Evolutionary conservation across 2,797 vertebrate genomes (phyloP).

Genomic region (Sebastiscus albofasciatus): DNA sequence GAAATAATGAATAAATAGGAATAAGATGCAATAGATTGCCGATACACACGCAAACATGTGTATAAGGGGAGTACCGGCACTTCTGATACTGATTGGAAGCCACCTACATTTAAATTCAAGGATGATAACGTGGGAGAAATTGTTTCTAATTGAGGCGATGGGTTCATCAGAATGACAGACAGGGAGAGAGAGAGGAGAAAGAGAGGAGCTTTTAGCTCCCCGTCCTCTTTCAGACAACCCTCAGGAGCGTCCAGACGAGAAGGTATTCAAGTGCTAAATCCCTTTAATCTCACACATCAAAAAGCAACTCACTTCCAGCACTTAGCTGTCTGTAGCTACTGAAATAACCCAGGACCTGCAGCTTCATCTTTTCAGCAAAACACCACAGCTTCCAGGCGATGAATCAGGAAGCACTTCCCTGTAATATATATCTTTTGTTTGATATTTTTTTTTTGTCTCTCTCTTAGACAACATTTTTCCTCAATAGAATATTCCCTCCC

Average conservation of each 20-base stretch:
- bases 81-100: background rate
- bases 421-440: conserved; percentile 26
- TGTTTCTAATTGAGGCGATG: conserved; percentile 51
- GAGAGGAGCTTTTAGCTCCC: conserved; percentile 61
- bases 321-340: conserved; percentile 59
- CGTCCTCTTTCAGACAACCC: conserved; percentile 63
- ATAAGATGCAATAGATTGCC: too few relatives aligned
- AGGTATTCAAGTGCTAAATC: conserved; percentile 74
- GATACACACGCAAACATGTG: too few relatives aligned
- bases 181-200: conserved; percentile 33
- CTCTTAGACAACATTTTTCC: background rate
- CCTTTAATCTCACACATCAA: conserved; percentile 80
- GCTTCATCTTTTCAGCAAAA: conserved; percentile 46
- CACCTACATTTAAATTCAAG: conserved; percentile 24
- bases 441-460: background rate
- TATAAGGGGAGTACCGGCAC: too few relatives aligned
- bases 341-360: conserved; percentile 46
- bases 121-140: conserved; percentile 19
- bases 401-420: conserved; percentile 7
- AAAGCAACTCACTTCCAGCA: conserved; percentile 71
- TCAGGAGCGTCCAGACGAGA: conserved; percentile 63
- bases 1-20: too few relatives aligned
- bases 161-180: conserved; percentile 41
- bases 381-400: conserved; percentile 12
- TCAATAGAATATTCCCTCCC: conserved; percentile 8